Conservation (phyloP, 2,113 vertebrate species). For the Malurus melanocephalus region DNA sequence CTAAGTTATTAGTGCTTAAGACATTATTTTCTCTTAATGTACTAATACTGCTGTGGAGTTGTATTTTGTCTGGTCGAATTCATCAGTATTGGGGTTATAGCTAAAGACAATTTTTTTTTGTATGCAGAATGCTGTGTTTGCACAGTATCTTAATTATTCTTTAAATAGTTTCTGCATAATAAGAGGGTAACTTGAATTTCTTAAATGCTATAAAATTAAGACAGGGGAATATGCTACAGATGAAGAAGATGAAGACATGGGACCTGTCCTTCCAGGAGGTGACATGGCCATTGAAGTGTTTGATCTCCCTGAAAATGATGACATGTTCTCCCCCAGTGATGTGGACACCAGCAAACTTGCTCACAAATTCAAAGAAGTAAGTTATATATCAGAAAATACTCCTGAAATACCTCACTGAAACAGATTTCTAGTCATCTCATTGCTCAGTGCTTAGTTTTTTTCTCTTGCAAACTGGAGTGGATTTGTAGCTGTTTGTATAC, state of each 20-base stretch:
- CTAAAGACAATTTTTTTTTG: neutral
- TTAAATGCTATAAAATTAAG: conserved; percentile 73
- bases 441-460: neutral
- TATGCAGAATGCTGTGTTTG: neutral
- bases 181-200: conserved; percentile 42
- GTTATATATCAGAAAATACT: neutral
- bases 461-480: neutral
- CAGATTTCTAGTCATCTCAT: neutral
- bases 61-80: neutral
- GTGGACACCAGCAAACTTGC: conserved; percentile 92
- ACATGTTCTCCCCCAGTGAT: conserved; percentile 91
- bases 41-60: neutral
- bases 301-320: conserved; percentile 91
- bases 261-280: conserved; percentile 72
- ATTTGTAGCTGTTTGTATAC: neutral
- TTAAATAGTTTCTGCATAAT: neutral
- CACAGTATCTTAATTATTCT: neutral
- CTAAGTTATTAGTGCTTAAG: neutral
- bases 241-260: conserved; percentile 88
- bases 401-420: neutral
- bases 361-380: conserved; percentile 97
- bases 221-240: conserved; percentile 97
- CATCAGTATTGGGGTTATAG: neutral
- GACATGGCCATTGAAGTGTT: conserved; percentile 96
- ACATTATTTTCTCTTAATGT: neutral